Evolutionary conservation across 2,113 vertebrate genomes (phyloP), one percentile per base, ranked within the genome.

Genomic region (Corynorhinus townsendii): DNA sequence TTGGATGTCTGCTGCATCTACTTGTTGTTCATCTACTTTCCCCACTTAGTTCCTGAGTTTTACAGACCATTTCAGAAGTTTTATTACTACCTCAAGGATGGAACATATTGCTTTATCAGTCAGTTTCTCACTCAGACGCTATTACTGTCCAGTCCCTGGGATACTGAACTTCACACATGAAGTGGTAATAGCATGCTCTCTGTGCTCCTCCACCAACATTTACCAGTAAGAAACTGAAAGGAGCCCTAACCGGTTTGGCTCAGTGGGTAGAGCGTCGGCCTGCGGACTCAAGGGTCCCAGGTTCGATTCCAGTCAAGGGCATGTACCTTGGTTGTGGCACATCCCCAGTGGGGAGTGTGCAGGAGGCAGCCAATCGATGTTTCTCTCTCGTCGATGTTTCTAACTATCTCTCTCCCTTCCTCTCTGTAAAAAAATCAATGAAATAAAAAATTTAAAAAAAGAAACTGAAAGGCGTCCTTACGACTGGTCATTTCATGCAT

Each of bases 21-120:
- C 62, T 73, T 47, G 43, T 69, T 72, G 64, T 59, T 96, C 93
- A 89, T 91, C 59, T 69, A 54, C 95, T 95, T 97, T 90, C 47
- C 77, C 91, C 97, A 80, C 90, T 97, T 89, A 96, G 96, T 91
- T 97, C 95, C 64, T 38, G 20, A 96, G 85, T 33, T 97, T 97
- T 92, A 94, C 4, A 20, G 88, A 90, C 62, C 85, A n/a, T 96
- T 95, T 97, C 82, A 30, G 35, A 66, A 86, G 17, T 94, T 96
- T 97, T 95, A 96, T 96, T 90, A 76, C 77, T 59, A 69, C 47
- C 11, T 30, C 72, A 93, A 96, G 52, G 35, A 80, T 88, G 54
- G 72, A 93, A 72, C 77, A 93, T 96, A 93, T 56, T 96, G 84
- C 80, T 96, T 87, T 96, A 94, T 93, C 84, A 91, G 94, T 93